Percentiles rank a stretch among this genome's conserved stretches.
Evolutionary conservation across 2,888 invertebrate genomes (phyloP).

Genomic region (Lepidocyrtoides sp.): DNA sequence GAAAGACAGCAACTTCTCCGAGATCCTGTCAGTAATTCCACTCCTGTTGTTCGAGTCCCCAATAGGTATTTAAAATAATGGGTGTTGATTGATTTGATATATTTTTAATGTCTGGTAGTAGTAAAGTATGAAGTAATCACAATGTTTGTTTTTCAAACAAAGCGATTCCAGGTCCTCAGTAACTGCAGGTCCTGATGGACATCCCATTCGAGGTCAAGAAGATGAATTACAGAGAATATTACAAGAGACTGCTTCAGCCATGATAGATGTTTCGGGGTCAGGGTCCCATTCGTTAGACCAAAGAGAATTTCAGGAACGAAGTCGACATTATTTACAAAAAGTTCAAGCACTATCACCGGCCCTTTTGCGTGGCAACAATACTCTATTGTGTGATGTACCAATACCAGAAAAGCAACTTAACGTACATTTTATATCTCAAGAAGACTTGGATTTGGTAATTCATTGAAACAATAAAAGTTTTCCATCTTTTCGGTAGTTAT

Average conservation of each 20-base stretch:
- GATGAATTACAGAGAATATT: constrained; percentile 85
- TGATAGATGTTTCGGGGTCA: constrained; percentile 85
- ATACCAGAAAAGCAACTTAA: constrained; percentile 85
- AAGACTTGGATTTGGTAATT: constrained; percentile 84
- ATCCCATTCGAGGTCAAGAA: constrained; percentile 83
- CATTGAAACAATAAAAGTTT: not conserved
- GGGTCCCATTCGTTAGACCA: constrained; percentile 85
- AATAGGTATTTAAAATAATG: constrained; percentile 80
- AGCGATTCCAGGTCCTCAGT: constrained; percentile 76
- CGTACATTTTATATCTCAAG: constrained; percentile 82
- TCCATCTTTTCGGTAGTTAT: no score
- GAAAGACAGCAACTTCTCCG: constrained; percentile 82
- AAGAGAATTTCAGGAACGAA: constrained; percentile 85
- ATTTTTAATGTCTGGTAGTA: no score
- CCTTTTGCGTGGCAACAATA: constrained; percentile 81
- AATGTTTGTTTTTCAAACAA: no score
- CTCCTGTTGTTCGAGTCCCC: constrained; percentile 83
- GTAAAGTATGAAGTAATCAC: no score
- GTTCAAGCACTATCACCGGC: constrained; percentile 83
- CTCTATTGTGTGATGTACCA: constrained; percentile 84
- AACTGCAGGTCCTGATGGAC: constrained; percentile 74
- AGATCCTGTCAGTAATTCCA: constrained; percentile 83
- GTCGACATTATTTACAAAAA: constrained; percentile 84
- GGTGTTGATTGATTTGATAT: no score
- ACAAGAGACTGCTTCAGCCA: constrained; percentile 85